Base-by-base conservation (phyloP, 2,888 invertebrate species). In the Chorisops tibialis region DNA sequence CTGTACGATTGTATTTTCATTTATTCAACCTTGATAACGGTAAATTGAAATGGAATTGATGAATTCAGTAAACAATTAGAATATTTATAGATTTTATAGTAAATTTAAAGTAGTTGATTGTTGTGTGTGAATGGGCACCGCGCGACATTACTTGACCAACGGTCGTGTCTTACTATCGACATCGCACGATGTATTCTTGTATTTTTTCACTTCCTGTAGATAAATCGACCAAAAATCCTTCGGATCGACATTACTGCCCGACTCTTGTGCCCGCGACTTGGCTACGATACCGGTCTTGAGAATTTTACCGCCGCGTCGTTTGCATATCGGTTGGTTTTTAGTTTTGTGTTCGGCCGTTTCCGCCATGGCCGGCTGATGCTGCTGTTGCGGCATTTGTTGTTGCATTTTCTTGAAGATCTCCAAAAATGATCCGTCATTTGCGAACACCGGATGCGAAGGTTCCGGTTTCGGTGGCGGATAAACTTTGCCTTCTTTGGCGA, bases 161-260 rank as follows among this genome's bases (percentile, higher is more conserved):
- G 94, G 93, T 70, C 95, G 84, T 48, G 92, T 93, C 79, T 93
- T 94, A 67, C 88, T 84, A 74, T 94, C 94, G 70, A 93, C 93
- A 76, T 94, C 93, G 77, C 95, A 95, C 66, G 92, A 92, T 59
- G 92, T 89, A 76, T 93, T 93, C 73, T 93, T 88, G 75, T 95
- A 96, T 73, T 91, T 90, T 73, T 92, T 89, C 16, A 96, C 95
- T 83, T 95, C 96, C 65, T 91, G 91, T 87, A 95, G 87, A 74
- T 96, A 96, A 22, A 93, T 83, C 0, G 93, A 89, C 95, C 95
- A 95, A 12, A 94, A 93, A 78, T 95, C 94, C 73, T 89, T 91
- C 0, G 88, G 86, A 66, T 82, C 80, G 21, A 74, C 74, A 18
- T 54, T 56, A 38, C 71, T 73, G 12, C 70, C 68, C 18, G 83